Evolutionary conservation across 2,888 invertebrate genomes (phyloP), one percentile per base, ranked within the genome.

Genomic region (Ophion slaviceki): DNA sequence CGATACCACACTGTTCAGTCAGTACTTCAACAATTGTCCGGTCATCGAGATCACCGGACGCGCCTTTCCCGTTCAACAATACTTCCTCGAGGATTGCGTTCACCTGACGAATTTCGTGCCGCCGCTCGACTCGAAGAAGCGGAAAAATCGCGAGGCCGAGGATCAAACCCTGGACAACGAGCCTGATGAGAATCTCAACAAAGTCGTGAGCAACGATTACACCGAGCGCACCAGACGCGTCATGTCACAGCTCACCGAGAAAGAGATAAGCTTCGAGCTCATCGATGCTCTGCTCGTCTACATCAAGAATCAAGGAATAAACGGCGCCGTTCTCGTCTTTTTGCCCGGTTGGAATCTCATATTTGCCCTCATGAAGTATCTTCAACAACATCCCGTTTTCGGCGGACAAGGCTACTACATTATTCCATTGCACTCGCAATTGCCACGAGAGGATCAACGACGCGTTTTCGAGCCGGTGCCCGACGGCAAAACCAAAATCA

Each of bases 341-440:
- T 95, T 99, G 0, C 99, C 99, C 0, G 99, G 99, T 0, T 99
- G 99, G 99, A 99, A 98, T 94, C 95, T 99, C 17, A 99, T 99
- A 90, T 98, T 98, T 94, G 97, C 98, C 0, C 95, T 99, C 75
- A 97, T 98, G 96, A 97, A 97, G 92, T 97, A 97, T 91, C 95
- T 99, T 53, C 96, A 97, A 90, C 96, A 96, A 82, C 97, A 97
- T 92, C 95, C 96, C 0, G 92, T 95, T 32, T 98, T 98, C 92
- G 96, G 96, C 59, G 94, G 95, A 3, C 92, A 95, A 0, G 94
- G 95, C 45, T 99, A 97, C 92, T 94, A 96, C 2, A 96, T 99
- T 78, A 95, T 99, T 86, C 99, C 99, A 0, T 95, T 99, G n/a
- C 99, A 99, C 94, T 99, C 99, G 2, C 99, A 99, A 94, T 96